These are phyloP conservation scores for Stylophora pistillata DNA, from an alignment of 64 coral and sea anemone genomes.

Conservation along the genomic window DNA sequence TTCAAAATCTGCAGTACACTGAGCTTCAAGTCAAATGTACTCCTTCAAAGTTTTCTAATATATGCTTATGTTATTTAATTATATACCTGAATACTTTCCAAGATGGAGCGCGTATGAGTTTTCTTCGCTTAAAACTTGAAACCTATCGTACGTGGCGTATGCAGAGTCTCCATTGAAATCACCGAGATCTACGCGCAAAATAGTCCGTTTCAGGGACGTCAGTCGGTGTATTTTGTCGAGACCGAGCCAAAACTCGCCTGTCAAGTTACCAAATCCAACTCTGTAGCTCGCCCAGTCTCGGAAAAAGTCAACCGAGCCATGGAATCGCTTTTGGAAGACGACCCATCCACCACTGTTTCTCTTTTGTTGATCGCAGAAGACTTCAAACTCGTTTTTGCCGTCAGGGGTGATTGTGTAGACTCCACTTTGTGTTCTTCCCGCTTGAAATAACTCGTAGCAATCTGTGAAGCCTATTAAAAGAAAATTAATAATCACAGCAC, in stretches of 20 bases:
- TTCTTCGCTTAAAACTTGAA: not conserved
- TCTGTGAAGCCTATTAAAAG: not conserved
- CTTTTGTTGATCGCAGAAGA: constrained; percentile 19
- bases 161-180: not conserved
- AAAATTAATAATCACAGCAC: not conserved
- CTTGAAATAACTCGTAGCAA: not conserved
- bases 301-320: constrained; percentile 1
- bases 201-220: not conserved
- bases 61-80: not conserved
- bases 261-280: constrained; percentile 14
- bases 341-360: not conserved
- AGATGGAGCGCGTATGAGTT: not conserved
- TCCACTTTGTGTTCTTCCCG: constrained; percentile 16
- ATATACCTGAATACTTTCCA: constrained; percentile 6
- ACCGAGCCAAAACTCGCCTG: constrained; percentile 8
- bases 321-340: not conserved
- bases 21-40: no score
- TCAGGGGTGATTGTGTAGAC: not conserved
- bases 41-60: no score
- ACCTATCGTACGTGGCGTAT: not conserved
- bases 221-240: constrained; percentile 13
- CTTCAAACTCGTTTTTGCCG: constrained; percentile 9
- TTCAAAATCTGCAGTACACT: no score
- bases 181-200: not conserved
- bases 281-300: not conserved